Conservation (phyloP, 2,113 vertebrate genomes). For the Psilopsiagon aurifrons region DNA sequence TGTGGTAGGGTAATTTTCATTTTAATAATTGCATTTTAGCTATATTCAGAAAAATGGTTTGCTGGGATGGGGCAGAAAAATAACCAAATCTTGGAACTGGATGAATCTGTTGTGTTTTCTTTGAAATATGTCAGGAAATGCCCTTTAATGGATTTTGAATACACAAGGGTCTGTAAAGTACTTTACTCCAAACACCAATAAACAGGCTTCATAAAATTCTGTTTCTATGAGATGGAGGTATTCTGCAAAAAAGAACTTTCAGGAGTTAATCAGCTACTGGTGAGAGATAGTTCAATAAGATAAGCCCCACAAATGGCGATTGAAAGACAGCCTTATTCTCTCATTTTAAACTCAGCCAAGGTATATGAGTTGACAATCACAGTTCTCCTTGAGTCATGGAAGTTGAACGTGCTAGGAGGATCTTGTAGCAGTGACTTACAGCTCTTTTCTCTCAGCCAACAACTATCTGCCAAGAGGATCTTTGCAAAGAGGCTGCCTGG, state of each 20-base stretch:
- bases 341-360: neutral
- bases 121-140: neutral
- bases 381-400: neutral
- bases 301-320: neutral
- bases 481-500: neutral
- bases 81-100: neutral
- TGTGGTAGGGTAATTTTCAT: neutral
- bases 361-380: neutral
- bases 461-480: neutral
- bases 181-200: neutral
- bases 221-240: neutral
- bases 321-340: neutral
- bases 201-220: neutral
- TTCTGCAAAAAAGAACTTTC: neutral
- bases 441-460: neutral
- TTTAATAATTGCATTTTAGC: neutral
- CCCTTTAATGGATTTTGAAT: neutral
- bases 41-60: neutral
- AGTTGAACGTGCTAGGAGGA: neutral
- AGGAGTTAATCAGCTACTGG: neutral
- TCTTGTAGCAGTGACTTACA: neutral
- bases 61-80: neutral
- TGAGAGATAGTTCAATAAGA: neutral
- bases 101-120: neutral
- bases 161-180: neutral